Conservation (phyloP, 1,140 invertebrate species). For the Drosophila mojavensis region DNA sequence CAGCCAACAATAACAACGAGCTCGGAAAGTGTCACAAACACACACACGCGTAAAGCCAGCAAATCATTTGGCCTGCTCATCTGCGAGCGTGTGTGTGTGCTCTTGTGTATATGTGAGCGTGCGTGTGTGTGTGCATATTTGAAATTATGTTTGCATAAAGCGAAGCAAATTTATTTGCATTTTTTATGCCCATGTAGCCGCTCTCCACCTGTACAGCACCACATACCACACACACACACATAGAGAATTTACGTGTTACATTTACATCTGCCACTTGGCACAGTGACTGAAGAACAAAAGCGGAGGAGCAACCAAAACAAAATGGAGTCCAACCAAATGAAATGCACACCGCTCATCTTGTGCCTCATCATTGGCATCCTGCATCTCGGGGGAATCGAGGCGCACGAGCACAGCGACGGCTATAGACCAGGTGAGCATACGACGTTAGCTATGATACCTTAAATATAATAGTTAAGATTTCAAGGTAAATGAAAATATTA, state of each 20-base stretch:
- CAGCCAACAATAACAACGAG: conserved; percentile 17
- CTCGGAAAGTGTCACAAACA: conserved; percentile 34
- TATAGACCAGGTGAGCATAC: conserved; percentile 74
- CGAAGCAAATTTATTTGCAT: conserved; percentile 67
- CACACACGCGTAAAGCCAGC: conserved; percentile 32
- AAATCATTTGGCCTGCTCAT: conserved; percentile 38
- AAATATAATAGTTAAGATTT: no score
- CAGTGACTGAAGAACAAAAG: conserved; percentile 11
- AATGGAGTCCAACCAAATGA: conserved; percentile 27
- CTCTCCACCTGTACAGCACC: conserved; percentile 18
- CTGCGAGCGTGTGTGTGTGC: conserved; percentile 24
- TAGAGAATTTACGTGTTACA: conserved; percentile 24
- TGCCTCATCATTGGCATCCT: conserved; percentile 58
- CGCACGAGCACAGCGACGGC: conserved; percentile 75
- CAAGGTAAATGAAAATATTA: no score
- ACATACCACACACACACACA: conserved; percentile 8
- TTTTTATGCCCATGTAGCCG: conserved; percentile 49
- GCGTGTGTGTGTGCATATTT: conserved; percentile 38
- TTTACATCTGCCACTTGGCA: conserved; percentile 30
- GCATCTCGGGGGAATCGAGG: conserved; percentile 40
- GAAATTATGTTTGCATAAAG: conserved; percentile 66
- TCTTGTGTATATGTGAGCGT: conserved; percentile 9
- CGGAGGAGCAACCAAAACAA: not conserved
- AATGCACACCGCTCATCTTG: conserved; percentile 36
- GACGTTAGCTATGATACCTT: not conserved